A percentile compares a stretch with the other conserved stretches of the same genome.
Conservation (phyloP, 2,888 invertebrate species). For the Xestia rhomboidea region DNA sequence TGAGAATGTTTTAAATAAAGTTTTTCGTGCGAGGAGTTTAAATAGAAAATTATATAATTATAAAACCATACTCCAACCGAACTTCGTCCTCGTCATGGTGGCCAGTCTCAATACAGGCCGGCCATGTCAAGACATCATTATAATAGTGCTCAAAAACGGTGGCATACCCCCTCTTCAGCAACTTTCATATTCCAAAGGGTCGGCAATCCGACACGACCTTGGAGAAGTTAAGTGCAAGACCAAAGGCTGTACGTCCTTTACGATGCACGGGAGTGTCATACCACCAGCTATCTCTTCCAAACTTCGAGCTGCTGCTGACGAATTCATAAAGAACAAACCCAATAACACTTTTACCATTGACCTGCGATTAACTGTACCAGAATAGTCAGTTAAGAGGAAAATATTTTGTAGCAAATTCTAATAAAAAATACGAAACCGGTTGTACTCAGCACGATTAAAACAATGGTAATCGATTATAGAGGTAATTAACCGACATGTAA, state of each 20-base stretch:
- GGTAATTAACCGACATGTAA: slow-evolving; percentile 54
- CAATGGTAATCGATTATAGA: slow-evolving; percentile 58
- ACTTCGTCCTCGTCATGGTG: neutral
- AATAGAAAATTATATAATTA: neutral
- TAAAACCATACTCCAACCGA: neutral
- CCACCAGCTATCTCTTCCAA: neutral
- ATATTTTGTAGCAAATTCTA: slow-evolving; percentile 26
- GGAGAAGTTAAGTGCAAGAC: neutral
- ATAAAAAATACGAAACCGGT: slow-evolving; percentile 33
- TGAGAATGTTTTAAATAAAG: neutral
- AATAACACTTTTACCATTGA: neutral
- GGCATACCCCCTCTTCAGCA: neutral
- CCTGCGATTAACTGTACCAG: neutral
- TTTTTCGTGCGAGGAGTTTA: neutral
- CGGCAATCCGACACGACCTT: neutral
- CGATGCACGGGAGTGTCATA: neutral
- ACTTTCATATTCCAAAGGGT: neutral
- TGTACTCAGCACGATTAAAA: slow-evolving; percentile 35
- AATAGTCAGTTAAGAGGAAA: slow-evolving; percentile 6
- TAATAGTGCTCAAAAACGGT: neutral
- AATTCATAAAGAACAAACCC: neutral
- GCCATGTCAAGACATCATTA: neutral
- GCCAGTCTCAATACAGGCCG: neutral
- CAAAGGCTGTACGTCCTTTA: neutral
- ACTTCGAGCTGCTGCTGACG: neutral